phyloP scores from a whole-genome alignment of 1,140 invertebrate genomes.

The Grapholita molesta region DNA sequence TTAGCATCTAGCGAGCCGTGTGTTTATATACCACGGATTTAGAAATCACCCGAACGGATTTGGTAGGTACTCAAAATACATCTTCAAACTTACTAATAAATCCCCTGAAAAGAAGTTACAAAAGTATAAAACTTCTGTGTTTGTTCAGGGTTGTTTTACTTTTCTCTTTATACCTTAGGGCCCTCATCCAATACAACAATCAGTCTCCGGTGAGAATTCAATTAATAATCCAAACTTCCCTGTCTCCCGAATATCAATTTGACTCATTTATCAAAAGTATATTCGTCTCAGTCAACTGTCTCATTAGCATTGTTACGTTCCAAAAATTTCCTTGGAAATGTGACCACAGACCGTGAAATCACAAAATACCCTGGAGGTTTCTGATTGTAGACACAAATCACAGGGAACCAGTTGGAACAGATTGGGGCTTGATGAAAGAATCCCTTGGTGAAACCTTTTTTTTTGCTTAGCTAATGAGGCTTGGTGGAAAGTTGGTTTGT shows the following conservation, averaged over 20 bases:
- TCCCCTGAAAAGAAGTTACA: too few relatives aligned
- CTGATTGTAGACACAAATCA: constrained; percentile 7
- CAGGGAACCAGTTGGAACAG: neutral
- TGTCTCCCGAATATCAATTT: constrained; percentile 5
- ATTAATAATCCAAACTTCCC: neutral
- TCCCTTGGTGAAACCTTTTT: constrained; percentile 12
- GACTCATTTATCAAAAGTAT: neutral
- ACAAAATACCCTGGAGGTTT: constrained; percentile 2
- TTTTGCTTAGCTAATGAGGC: constrained; percentile 3
- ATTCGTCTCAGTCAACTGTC: neutral
- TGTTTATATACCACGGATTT: too few relatives aligned
- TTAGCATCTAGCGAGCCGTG: too few relatives aligned
- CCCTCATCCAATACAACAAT: neutral
- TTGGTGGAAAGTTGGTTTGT: neutral
- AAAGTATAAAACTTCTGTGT: neutral
- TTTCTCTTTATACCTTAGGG: neutral
- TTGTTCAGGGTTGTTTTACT: neutral
- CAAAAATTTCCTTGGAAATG: neutral
- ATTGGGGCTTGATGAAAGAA: constrained; percentile 6
- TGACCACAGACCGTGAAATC: neutral
- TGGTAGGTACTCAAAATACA: too few relatives aligned
- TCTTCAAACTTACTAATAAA: too few relatives aligned
- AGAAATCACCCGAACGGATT: too few relatives aligned
- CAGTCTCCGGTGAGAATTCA: neutral
- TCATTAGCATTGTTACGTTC: neutral